A percentile compares a stretch with the other conserved stretches of the same genome.
Evolutionary conservation across 2,797 vertebrate species (phyloP).

Genomic region (Astyanax mexicanus): DNA sequence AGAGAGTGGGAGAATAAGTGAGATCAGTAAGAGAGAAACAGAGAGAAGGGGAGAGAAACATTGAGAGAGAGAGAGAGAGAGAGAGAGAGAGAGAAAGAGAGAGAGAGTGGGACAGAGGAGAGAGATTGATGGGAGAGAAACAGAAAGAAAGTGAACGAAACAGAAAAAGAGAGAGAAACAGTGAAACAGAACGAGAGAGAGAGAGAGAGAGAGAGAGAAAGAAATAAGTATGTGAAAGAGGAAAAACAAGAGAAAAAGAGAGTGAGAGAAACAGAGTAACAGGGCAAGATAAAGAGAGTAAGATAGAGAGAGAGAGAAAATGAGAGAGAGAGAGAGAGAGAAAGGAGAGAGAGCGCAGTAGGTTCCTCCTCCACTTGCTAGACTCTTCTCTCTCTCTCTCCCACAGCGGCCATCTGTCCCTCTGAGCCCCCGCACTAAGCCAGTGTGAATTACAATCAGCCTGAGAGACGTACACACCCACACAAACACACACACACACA

Average conservation of each 20-base stretch:
- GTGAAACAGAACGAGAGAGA: background rate
- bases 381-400: slow-evolving; percentile 59
- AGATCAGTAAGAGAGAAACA: too few relatives aligned
- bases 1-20: too few relatives aligned
- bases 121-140: too few relatives aligned
- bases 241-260: background rate
- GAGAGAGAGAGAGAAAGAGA: too few relatives aligned
- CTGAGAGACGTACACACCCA: background rate
- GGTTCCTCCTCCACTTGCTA: slow-evolving; percentile 52
- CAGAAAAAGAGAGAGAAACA: background rate
- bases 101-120: too few relatives aligned
- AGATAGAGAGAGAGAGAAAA: background rate
- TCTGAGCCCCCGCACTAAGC: slow-evolving; percentile 61
- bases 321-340: slow-evolving; percentile 9
- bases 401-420: slow-evolving; percentile 61
- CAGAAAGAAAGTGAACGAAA: background rate
- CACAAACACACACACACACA: slow-evolving; percentile 27
- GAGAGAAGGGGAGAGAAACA: too few relatives aligned
- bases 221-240: too few relatives aligned
- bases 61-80: too few relatives aligned
- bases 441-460: slow-evolving; percentile 69
- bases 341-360: slow-evolving; percentile 26
- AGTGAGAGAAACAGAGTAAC: background rate
- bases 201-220: background rate
- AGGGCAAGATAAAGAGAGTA: background rate